phyloP scores from a whole-genome alignment of 2,888 invertebrate species.

The Netelia fuscicornis region DNA sequence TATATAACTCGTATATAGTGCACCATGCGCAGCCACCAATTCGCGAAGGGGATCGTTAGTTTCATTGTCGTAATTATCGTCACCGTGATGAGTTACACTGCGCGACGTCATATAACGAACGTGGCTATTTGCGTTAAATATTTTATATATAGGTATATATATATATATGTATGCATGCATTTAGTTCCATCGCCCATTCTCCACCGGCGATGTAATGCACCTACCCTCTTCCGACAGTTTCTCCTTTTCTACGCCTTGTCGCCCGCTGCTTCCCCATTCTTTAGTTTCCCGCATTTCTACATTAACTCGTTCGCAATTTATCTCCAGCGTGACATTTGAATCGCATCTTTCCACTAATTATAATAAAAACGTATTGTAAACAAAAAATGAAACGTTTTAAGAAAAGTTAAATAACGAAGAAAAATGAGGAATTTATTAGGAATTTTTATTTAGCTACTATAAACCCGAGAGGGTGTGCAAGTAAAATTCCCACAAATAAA shows the following conservation, averaged over 20 bases:
- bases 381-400: too few species aligned
- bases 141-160: background rate
- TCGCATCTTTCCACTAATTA: too few species aligned
- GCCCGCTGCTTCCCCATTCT: background rate
- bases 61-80: constrained; percentile 68
- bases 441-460: too few species aligned
- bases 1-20: background rate
- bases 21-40: constrained; percentile 50
- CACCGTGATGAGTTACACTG: constrained; percentile 43
- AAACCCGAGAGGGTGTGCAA: too few species aligned
- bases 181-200: background rate
- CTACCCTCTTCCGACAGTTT: constrained; percentile 20
- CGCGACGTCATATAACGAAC: constrained; percentile 28
- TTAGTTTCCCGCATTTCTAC: constrained; percentile 8
- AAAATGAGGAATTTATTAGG: too few species aligned
- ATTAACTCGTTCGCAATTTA: background rate
- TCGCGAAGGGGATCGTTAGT: constrained; percentile 60
- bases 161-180: background rate
- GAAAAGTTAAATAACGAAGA: too few species aligned
- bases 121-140: background rate
- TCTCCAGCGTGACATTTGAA: too few species aligned
- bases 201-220: background rate
- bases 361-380: too few species aligned
- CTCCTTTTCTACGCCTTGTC: constrained; percentile 13
- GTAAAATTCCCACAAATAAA: too few species aligned